Evolutionary conservation across 2,888 invertebrate genomes (phyloP), one percentile per base, ranked within the genome.

Genomic region (Taphrorychus bicolor): DNA sequence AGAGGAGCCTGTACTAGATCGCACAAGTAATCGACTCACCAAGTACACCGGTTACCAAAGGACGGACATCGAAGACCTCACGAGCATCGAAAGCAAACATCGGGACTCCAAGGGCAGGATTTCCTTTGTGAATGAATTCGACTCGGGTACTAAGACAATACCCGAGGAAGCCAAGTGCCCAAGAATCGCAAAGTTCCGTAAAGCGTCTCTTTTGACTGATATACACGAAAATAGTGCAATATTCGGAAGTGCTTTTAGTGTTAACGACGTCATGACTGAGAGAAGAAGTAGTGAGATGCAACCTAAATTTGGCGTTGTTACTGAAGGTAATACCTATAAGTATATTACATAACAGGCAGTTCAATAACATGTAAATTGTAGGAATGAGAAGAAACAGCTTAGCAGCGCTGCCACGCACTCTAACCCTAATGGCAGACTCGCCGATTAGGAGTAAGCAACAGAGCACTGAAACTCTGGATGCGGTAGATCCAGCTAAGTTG

Each of bases 41-140:
- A 45, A 45, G 16, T 16, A 17, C 17, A 1, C 11, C 54, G 19
- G 24, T n/a, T n/a, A n/a, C 17, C 14, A 40, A 32, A 14, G 51
- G 14, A 45, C 45, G 7, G 73, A 74, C 58, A 70, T 73, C 2
- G 74, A 73, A 40, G 73, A 73, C 49, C 53, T 73, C 5, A 73
- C 73, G 9, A 71, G 65, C 42, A 71, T 72, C 4, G 66, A 71
- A 17, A 66, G 56, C 5, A 62, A 72, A 22, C 70, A 63, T 18
- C 66, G 57, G 11, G 70, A 63, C 0, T 21, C 57, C 7, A 49
- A 69, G 19, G 61, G 70, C 1, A 69, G 59, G 49, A 58, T 72
- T 2, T 48, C 23, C 2, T 67, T 73, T 17, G 61, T 62, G 3
- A 70, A 72, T 51, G 72, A 74, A 59, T 69, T 72, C 5, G 41